Evolutionary conservation across 2,888 invertebrate genomes (phyloP), one percentile per base, ranked within the genome.

Genomic region (Drosophila mercatorum): DNA sequence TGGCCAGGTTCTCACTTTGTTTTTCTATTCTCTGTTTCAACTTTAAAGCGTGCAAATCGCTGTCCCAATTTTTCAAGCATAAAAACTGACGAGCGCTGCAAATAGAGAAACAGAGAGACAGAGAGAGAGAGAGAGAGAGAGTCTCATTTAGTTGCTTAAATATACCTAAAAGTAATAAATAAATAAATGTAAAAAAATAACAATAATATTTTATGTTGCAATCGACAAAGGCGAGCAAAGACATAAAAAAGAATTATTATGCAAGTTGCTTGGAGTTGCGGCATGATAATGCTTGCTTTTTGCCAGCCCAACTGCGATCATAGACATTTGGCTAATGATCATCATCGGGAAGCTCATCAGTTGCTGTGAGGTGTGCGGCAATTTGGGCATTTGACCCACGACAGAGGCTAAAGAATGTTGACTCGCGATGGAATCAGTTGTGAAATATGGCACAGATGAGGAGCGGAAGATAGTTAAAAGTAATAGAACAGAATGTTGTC

Each of bases 31-130:
- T 38, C 36, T 47, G 38, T 38, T 56, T 68, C 71, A 68, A 80
- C 67, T 75, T 56, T 58, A 51, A 62, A 84, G 83, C 83, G 87
- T 88, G 84, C 80, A 85, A 89, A 85, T 84, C 78, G 85, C 75
- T 87, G 85, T 89, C 85, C 85, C 89, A 87, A 89, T 89, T 85
- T 89, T 89, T 81, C 82, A 89, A 85, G 74, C 85, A 89, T 85
- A 85, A 85, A 88, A 88, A 80, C 70, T 60, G 72, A 68, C 81
- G 75, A 71, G 72, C 73, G 64, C 57, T 58, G 59, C 62, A 66
- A 65, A 74, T 65, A 68, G 63, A 66, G 56, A 62, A 55, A 17
- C 22, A n/a, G 17, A 60, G 34, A 51, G 57, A 51, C 38, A 51
- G 51, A 51, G 59, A 44, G 38, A 17, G 10, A 40, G 31, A 43